These are phyloP conservation scores for Notospermus geniculatus DNA, from an alignment of 1,140 invertebrate species.

Conservation along the genomic window DNA sequence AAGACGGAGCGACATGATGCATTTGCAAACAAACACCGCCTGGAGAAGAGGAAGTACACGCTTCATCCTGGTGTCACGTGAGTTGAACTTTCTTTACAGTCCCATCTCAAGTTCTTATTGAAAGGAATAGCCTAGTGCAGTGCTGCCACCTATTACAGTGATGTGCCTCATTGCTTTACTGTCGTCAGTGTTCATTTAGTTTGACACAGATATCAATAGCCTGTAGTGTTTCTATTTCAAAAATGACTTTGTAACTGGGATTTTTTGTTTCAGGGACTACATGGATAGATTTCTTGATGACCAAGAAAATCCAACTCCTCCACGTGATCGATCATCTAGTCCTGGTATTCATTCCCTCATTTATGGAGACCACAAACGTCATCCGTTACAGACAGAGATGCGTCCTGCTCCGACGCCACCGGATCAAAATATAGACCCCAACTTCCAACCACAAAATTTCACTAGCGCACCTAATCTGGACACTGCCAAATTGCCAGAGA, in stretches of 20 bases:
- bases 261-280: constrained; percentile 68
- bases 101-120: too few relatives aligned
- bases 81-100: constrained; percentile 29
- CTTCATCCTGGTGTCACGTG: constrained; percentile 74
- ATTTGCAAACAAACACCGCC: constrained; percentile 77
- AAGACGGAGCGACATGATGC: constrained; percentile 96
- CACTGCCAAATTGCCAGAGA: too few relatives aligned
- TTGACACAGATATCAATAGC: too few relatives aligned
- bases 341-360: constrained; percentile 64
- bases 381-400: constrained; percentile 16
- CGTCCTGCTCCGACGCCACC: too few relatives aligned
- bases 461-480: too few relatives aligned
- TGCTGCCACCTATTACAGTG: too few relatives aligned
- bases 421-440: too few relatives aligned
- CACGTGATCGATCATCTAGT: constrained; percentile 40
- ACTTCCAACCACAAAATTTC: too few relatives aligned
- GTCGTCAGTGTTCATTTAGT: too few relatives aligned
- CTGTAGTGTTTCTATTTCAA: too few relatives aligned
- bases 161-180: too few relatives aligned
- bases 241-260: constrained; percentile 14
- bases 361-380: constrained; percentile 65
- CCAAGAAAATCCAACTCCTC: constrained; percentile 61
- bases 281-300: constrained; percentile 85
- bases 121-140: too few relatives aligned
- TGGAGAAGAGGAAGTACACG: constrained; percentile 85